Evolutionary conservation across 2,113 vertebrate genomes (phyloP).

Genomic region (Accipiter cooperii): DNA sequence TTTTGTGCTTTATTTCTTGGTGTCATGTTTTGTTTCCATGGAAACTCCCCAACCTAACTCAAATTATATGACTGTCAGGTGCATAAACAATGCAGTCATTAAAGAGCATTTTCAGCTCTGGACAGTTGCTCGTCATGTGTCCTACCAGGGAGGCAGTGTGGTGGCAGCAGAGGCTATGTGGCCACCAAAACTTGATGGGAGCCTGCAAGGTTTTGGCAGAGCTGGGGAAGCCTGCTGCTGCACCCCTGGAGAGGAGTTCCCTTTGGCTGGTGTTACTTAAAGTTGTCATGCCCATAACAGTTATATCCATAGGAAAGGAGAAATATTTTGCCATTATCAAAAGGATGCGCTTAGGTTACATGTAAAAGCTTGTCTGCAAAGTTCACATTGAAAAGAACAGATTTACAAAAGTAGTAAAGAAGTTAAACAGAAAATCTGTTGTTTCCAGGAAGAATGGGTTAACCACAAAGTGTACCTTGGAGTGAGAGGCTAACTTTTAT

Average conservation of each 20-base stretch:
- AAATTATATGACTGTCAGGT: not conserved
- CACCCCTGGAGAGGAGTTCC: not conserved
- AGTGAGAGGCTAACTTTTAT: not conserved
- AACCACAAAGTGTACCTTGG: not conserved
- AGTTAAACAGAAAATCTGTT: not conserved
- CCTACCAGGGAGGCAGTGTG: not conserved
- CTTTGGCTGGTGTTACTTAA: not conserved
- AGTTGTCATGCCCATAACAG: not conserved
- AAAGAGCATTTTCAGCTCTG: not conserved
- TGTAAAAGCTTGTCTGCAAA: not conserved
- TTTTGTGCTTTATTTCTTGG: conserved; percentile 25
- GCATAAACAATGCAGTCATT: not conserved
- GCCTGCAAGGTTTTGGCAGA: not conserved
- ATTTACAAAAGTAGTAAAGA: not conserved
- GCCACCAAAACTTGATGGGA: not conserved
- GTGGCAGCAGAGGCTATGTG: not conserved
- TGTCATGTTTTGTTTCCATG: conserved; percentile 40
- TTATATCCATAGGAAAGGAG: not conserved
- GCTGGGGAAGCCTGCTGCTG: not conserved
- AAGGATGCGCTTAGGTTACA: not conserved
- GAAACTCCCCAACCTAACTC: conserved; percentile 20
- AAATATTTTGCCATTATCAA: not conserved
- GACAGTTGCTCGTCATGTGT: fast-evolving
- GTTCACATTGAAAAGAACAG: not conserved
- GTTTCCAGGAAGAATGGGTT: not conserved